Base-by-base conservation (phyloP, 2,113 vertebrate species). In the Actinemys pallida region DNA sequence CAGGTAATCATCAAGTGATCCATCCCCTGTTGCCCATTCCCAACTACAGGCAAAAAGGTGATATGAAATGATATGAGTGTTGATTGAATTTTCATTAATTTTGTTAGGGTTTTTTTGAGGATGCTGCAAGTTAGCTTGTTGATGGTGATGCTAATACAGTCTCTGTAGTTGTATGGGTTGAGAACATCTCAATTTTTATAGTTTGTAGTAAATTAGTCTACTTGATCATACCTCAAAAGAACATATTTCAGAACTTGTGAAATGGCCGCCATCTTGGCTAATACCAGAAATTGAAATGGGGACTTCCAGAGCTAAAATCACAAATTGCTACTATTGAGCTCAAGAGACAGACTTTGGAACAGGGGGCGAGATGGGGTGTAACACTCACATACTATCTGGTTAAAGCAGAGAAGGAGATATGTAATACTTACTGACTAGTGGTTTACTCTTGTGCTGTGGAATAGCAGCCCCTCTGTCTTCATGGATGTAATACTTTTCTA, bases 41-140 rank as follows among this genome's bases (percentile, higher is more conserved):
- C 52, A 53, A 19, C 52, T 53, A 20, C 52, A 8, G 19, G 52
- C 2, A 3, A 20, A 53, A 54, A 54, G 53, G 53, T 8, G 8
- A 62, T 62, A 62, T 29, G 25, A 62, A 14, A 54, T 62, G 5
- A 62, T 62, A 62, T 62, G 14, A 76, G 5, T 22, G 20, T 25
- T 24, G 39, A 45, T 14, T 25, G 10, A 13, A 22, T 25, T 6
- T 65, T 89, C 2, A 19, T 24, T 5, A 91, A 25, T 54, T 62
- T 92, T 87, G 1, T 82, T 50, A 24, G 2, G 1, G 2, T 3
- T 0, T 16, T 85, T 2, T 2, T 83, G 2, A 75, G 4, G 1
- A 3, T 83, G n/a, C 79, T 96, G 9, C 0, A 81, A 42, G 27
- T 84, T 78, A 62, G 42, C 0, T 62, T 85, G 19, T 3, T 3